phyloP scores from a whole-genome alignment of 2,113 vertebrate species.

The Picathartes gymnocephalus region DNA sequence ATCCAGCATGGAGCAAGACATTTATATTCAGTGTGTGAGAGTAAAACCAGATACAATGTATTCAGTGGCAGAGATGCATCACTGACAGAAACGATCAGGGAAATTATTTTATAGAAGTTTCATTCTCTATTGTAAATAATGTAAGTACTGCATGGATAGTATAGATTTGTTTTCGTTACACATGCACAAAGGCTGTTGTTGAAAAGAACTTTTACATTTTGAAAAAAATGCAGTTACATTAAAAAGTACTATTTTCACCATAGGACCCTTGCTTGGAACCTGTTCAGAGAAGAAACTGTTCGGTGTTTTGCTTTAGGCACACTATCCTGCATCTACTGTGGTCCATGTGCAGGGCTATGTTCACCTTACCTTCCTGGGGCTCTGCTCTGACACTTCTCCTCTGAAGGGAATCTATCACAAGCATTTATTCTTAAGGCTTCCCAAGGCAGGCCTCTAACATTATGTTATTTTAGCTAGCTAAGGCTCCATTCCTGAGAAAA shows the following conservation, averaged over 20 bases:
- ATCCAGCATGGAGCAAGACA: background rate
- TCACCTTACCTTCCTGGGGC: background rate
- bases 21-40: background rate
- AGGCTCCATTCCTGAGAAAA: background rate
- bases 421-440: background rate
- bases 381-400: background rate
- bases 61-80: background rate
- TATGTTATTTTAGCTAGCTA: background rate
- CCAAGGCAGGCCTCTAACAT: background rate
- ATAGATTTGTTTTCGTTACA: background rate
- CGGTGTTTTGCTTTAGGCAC: background rate
- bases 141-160: background rate
- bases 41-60: background rate
- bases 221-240: background rate
- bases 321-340: background rate
- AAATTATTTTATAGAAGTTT: background rate
- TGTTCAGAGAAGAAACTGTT: background rate
- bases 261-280: background rate
- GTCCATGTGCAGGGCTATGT: background rate
- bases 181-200: background rate
- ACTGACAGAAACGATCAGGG: background rate
- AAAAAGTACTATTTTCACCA: background rate
- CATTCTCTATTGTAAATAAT: background rate
- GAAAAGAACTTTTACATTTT: background rate
- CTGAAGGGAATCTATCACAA: background rate